Evolutionary conservation across 2,797 vertebrate genomes (phyloP).

Genomic region (Melanotaenia pygmaea): DNA sequence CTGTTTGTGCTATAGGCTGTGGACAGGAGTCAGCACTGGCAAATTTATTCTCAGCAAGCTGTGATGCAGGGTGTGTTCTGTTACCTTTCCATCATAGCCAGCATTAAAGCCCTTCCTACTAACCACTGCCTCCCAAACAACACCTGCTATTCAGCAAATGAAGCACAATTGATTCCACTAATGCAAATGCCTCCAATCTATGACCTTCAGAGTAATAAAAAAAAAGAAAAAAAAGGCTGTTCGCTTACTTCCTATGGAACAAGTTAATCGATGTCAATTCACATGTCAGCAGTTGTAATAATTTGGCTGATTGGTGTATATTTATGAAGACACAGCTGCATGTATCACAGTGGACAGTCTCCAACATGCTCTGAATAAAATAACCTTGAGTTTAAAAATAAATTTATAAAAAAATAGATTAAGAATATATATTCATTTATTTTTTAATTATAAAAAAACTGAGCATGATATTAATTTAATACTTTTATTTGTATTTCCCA

Average conservation of each 20-base stretch:
- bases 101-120: not conserved
- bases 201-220: not conserved
- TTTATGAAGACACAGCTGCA: slow-evolving; percentile 1
- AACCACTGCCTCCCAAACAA: not conserved
- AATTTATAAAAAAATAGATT: too few relatives aligned
- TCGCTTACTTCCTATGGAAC: not conserved
- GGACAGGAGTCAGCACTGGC: not conserved
- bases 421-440: not conserved
- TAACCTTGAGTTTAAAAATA: slow-evolving; percentile 10
- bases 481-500: slow-evolving; percentile 1
- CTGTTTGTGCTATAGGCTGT: not conserved
- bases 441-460: not conserved
- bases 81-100: not conserved
- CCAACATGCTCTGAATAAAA: slow-evolving; percentile 19
- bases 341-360: not conserved
- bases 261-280: slow-evolving; percentile 3
- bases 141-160: not conserved
- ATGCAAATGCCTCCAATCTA: not conserved
- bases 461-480: not conserved
- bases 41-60: not conserved
- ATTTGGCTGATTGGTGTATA: not conserved
- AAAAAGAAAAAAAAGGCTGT: not conserved
- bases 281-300: not conserved
- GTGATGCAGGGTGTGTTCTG: not conserved
- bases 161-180: not conserved